Conservation (phyloP, 2,888 invertebrate genomes). For the Ganaspis brasiliensis region DNA sequence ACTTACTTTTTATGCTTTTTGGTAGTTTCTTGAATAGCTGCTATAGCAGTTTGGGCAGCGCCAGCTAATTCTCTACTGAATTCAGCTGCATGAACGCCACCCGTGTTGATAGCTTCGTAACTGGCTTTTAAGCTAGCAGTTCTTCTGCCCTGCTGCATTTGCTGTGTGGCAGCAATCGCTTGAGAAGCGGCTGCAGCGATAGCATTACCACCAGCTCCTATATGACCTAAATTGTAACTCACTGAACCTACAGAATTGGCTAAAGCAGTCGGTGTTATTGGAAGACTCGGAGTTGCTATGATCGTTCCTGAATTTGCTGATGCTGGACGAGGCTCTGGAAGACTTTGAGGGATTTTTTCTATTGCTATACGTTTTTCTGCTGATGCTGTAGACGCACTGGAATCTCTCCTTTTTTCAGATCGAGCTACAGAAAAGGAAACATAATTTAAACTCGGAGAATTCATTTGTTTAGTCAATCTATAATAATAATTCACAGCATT, state of each 20-base stretch:
- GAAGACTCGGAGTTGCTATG: constrained; percentile 70
- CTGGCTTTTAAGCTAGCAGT: constrained; percentile 97
- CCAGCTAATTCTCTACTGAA: constrained; percentile 88
- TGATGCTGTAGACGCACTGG: constrained; percentile 82
- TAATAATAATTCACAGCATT: too few relatives aligned
- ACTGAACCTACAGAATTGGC: constrained; percentile 79
- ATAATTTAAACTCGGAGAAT: too few relatives aligned
- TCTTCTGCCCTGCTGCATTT: constrained; percentile 96
- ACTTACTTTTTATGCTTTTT: constrained; percentile 85
- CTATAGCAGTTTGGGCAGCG: constrained; percentile 88
- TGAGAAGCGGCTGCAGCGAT: constrained; percentile 97
- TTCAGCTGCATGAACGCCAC: constrained; percentile 85
- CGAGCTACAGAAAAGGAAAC: constrained; percentile 81
- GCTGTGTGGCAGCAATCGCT: constrained; percentile 96
- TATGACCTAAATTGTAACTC: constrained; percentile 89
- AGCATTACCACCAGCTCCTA: constrained; percentile 92
- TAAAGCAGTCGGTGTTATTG: constrained; percentile 74
- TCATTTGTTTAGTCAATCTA: too few relatives aligned
- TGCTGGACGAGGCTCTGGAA: constrained; percentile 77
- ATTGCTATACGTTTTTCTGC: constrained; percentile 82
- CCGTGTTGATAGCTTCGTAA: constrained; percentile 92
- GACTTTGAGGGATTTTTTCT: constrained; percentile 75
- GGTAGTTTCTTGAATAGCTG: constrained; percentile 85
- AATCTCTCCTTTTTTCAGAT: constrained; percentile 89
- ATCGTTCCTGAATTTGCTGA: constrained; percentile 78